phyloP scores from a whole-genome alignment of 2,797 vertebrate species.

The Lacerta agilis region DNA sequence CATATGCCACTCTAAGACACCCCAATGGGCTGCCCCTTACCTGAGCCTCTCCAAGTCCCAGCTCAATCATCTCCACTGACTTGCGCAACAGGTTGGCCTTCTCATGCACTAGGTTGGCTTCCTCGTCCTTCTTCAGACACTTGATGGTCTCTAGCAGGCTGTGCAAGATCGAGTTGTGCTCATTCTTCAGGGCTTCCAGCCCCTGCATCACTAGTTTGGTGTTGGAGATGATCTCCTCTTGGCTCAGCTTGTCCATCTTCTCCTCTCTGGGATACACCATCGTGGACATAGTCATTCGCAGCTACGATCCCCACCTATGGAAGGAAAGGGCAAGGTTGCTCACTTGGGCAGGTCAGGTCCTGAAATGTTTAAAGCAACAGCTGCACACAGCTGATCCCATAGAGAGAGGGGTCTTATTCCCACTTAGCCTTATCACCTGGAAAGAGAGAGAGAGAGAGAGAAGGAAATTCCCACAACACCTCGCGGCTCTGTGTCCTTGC shows the following conservation, averaged over 20 bases:
- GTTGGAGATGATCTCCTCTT: slow-evolving; percentile 99
- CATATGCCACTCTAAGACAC: background rate
- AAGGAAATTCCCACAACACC: slow-evolving; percentile 11
- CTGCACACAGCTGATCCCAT: background rate
- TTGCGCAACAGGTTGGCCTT: slow-evolving; percentile 95
- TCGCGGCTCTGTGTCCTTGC: background rate
- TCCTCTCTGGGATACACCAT: slow-evolving; percentile 93
- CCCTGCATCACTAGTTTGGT: slow-evolving; percentile 98
- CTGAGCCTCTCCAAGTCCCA: slow-evolving; percentile 97
- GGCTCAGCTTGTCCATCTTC: slow-evolving; percentile 94
- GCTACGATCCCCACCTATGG: slow-evolving; percentile 40
- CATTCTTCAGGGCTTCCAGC: slow-evolving; percentile 95
- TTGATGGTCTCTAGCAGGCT: slow-evolving; percentile 97
- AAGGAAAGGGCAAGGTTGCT: background rate
- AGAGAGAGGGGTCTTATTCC: background rate
- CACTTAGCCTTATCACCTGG: background rate
- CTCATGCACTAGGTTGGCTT: slow-evolving; percentile 95
- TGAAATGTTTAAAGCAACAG: background rate
- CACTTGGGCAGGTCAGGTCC: background rate
- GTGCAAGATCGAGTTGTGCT: slow-evolving; percentile 97
- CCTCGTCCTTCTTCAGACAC: slow-evolving; percentile 98
- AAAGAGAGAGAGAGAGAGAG: background rate
- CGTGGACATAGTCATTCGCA: slow-evolving; percentile 83
- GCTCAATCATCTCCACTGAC: slow-evolving; percentile 97
- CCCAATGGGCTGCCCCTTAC: slow-evolving; percentile 67